Percentiles rank a stretch among this genome's conserved stretches.
These are phyloP conservation scores for Lerema accius DNA, from an alignment of 1,140 invertebrate genomes.

Conservation along the genomic window DNA sequence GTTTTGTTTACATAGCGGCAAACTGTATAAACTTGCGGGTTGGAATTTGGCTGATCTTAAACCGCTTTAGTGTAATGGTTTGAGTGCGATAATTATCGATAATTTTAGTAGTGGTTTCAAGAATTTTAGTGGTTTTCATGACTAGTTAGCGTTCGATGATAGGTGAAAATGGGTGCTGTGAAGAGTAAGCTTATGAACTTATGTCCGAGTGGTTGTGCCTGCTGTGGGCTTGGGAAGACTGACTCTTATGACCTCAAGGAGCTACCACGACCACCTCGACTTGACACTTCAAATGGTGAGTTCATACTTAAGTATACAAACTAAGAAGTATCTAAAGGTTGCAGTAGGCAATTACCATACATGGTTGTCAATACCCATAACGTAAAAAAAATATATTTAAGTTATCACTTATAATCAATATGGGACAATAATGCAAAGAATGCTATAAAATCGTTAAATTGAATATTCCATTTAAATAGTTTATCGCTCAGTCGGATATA, in stretches of 20 bases:
- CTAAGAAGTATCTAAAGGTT: no score
- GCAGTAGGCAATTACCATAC: no score
- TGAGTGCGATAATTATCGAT: conserved; percentile 48
- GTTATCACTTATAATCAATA: no score
- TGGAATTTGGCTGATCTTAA: conserved; percentile 58
- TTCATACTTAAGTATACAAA: no score
- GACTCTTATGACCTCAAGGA: conserved; percentile 66
- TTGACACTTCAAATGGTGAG: conserved; percentile 57
- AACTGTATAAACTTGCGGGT: conserved; percentile 55
- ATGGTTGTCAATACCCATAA: no score
- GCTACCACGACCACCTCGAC: conserved; percentile 61
- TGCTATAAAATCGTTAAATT: no score
- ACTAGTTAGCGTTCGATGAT: conserved; percentile 8
- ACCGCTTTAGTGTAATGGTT: conserved; percentile 39
- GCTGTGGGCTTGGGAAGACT: conserved; percentile 47
- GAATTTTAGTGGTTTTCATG: conserved; percentile 33
- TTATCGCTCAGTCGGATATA: no score
- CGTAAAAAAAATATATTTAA: no score
- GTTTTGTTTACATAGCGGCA: conserved; percentile 61
- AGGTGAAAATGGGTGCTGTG: conserved; percentile 57
- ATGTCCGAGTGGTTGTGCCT: conserved; percentile 49
- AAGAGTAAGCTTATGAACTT: conserved; percentile 56
- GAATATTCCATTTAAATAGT: no score
- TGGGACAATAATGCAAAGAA: no score
- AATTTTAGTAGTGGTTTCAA: conserved; percentile 37